Evolutionary conservation across 2,113 vertebrate species (phyloP).

Genomic region (Mus pahari): DNA sequence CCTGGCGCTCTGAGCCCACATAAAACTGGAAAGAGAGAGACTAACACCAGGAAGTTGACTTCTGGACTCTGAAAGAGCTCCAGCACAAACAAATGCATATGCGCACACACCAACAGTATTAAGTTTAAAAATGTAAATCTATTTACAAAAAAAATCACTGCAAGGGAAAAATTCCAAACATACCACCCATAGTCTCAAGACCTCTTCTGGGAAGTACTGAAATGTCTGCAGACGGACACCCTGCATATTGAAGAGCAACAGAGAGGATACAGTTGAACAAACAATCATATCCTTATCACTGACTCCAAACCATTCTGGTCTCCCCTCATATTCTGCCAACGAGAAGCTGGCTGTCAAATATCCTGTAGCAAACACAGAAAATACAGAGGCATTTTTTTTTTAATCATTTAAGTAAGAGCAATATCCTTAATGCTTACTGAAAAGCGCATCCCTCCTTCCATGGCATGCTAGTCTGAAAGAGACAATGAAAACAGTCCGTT

Average conservation of each 20-base stretch:
- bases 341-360: not conserved
- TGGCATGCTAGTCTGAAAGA: not conserved
- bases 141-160: not conserved
- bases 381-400: not conserved
- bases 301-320: not conserved
- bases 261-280: not conserved
- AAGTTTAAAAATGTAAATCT: not conserved
- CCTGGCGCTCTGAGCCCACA: not conserved
- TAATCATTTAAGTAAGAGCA: not conserved
- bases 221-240: not conserved
- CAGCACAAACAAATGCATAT: accelerated
- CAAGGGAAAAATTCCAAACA: not conserved
- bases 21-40: not conserved
- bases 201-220: not conserved
- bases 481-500: not conserved
- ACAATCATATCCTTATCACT: not conserved
- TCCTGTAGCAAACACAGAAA: not conserved
- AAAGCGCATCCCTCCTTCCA: not conserved
- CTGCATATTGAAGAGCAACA: not conserved
- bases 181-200: not conserved
- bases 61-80: not conserved
- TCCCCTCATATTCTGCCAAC: not conserved
- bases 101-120: not conserved
- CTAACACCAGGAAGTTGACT: not conserved
- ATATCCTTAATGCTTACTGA: not conserved